Base-by-base conservation (phyloP, 2,888 invertebrate species). In the Calliscelio sp. region DNA sequence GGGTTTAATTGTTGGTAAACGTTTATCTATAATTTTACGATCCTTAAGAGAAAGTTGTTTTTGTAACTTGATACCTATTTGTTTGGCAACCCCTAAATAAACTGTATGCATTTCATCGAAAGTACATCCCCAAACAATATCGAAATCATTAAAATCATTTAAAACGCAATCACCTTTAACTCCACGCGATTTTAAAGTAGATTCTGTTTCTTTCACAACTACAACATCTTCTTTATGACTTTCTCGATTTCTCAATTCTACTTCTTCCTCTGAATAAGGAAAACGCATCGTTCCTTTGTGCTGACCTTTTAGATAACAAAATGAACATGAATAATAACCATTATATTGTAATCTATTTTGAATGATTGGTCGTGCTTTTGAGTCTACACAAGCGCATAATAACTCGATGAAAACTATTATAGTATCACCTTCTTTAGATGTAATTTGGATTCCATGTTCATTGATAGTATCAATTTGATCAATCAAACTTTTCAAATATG, bases 341-440 rank as follows among this genome's bases (percentile, higher is more conserved):
- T 77, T 77, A 49, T 18, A 57, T 24, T 66, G 46, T n/a, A 77
- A 5, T 32, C 77, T 77, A 24, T 78, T 70, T 41, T 78, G 78
- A 1, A 78, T 0, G 7, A 61, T 4, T 20, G 78, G 78, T 28
- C 66, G 55, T 11, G 77, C 77, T 14, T 46, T 49, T 7, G 68
- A 68, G 53, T 78, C 78, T 10, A 79, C 70, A 32, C 32, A 65
- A 8, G 53, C 53, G 28, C 74, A 65, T 10, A 75, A 28, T 4
- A 75, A 18, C 28, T 25, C 25, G 1, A 68, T 20, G 1, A 1
- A 18, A 10, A 61, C 68, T 32, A 0, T 4, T 28, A 61, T 44
- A 4, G 53, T 18, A 20, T 53, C 28, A 14, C 57, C 63, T 1
- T 16, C n/a, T n/a, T 32, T 35, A n/a, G 11, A 8, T 38, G 1